Evolutionary conservation across 2,797 vertebrate species (phyloP).

Genomic region (Mus caroli): DNA sequence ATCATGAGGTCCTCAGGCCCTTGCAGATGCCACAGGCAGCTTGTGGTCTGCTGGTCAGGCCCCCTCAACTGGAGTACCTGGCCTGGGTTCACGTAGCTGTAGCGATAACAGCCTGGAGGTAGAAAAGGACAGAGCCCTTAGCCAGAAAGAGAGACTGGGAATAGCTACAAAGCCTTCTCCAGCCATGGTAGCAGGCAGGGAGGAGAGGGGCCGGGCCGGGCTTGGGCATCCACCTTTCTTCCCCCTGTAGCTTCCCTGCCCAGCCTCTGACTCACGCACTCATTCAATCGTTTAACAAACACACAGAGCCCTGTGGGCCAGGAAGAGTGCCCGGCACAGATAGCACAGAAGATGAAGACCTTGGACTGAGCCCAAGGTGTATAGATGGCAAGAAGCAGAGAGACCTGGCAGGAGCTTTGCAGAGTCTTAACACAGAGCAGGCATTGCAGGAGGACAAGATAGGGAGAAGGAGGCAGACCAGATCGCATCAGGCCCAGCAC

Average conservation of each 20-base stretch:
- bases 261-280: background rate
- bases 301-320: background rate
- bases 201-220: background rate
- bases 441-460: background rate
- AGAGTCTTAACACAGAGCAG: background rate
- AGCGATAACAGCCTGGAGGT: constrained; percentile 93
- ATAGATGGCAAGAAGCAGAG: background rate
- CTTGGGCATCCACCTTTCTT: background rate
- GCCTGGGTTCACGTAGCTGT: constrained; percentile 89
- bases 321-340: background rate
- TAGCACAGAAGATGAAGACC: background rate
- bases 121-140: constrained; percentile 26
- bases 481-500: rapidly evolving
- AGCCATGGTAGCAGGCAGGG: too few species aligned
- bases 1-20: constrained; percentile 90
- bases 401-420: background rate
- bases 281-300: background rate
- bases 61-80: constrained; percentile 88
- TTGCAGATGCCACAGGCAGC: constrained; percentile 96
- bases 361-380: too few species aligned
- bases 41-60: constrained; percentile 91
- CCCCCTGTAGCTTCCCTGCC: background rate
- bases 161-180: background rate
- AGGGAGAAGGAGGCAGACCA: background rate
- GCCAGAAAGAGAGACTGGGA: background rate